Evolutionary conservation across 2,113 vertebrate species (phyloP), one percentile per base, ranked within the genome.

Genomic region (Thermophis baileyi): DNA sequence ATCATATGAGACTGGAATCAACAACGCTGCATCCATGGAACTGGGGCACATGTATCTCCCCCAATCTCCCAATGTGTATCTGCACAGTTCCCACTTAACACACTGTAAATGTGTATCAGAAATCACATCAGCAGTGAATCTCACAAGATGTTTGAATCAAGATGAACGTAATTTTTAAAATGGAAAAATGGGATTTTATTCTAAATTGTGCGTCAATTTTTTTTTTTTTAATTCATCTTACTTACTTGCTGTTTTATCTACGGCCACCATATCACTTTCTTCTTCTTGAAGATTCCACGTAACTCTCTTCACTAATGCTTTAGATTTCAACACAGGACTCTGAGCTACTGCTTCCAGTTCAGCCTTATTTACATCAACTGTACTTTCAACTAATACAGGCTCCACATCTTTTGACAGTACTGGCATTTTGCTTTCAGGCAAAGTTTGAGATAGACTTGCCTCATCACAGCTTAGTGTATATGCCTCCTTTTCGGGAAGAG

Each of bases 211-310:
- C n/a, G 35, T 74, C 14, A 40, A 40, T 6, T 27, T 69, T 63
- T 57, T 25, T 63, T 87, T 57, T 47, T 14, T n/a, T n/a, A 49
- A 44, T 3, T 4, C 18, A 7, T 25, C n/a, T 53, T 86, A 86
- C 98, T 98, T 97, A 99, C 99, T 98, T 94, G 97, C 97, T 91
- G 96, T 96, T 96, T 98, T 98, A 93, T 97, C 98, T 1, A 97
- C 92, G 69, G 97, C 54, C 69, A 95, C 91, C 0, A 95, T 95
- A 18, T 96, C 85, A 0, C 95, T 74, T 30, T 97, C 98, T 0
- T 98, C 98, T 63, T 98, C 98, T 90, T 99, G 98, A 40, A 99
- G 98, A 96, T 99, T 99, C 99, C 99, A 99, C 5, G 99, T 99
- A 57, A 99, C 99, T 93, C 99, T 98, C 92, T 99, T 99, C 54